These are phyloP conservation scores for Arion vulgaris DNA, from an alignment of 1,140 invertebrate genomes.

Conservation along the genomic window DNA sequence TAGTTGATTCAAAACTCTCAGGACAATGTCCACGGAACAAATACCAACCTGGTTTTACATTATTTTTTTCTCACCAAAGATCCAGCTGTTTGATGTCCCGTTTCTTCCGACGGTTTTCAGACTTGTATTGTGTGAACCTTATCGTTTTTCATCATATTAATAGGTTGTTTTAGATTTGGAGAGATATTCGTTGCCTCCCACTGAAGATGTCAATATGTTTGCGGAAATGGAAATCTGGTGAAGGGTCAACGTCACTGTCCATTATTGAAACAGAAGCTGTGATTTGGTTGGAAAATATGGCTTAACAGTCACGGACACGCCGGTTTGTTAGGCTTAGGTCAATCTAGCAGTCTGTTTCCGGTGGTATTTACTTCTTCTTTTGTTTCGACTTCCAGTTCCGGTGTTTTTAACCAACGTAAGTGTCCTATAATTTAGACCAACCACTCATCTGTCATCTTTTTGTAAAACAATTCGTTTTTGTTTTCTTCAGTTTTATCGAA, in stretches of 20 bases:
- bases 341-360: background rate
- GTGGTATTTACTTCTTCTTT: background rate
- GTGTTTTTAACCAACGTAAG: background rate
- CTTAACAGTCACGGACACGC: background rate
- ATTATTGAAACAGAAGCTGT: background rate
- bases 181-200: background rate
- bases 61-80: background rate
- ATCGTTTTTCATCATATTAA: background rate
- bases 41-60: background rate
- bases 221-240: background rate
- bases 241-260: background rate
- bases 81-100: background rate
- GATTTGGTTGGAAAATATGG: background rate
- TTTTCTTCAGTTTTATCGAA: no score
- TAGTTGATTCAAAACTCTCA: background rate
- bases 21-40: background rate
- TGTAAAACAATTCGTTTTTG: no score
- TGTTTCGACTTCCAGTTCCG: constrained; percentile 11
- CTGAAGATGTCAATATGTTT: constrained; percentile 2
- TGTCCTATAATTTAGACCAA: no score
- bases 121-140: background rate
- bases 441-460: no score
- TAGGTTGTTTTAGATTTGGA: background rate
- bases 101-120: background rate
- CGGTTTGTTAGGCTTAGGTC: background rate